Percentiles rank a stretch among this genome's conserved stretches.
phyloP scores from a whole-genome alignment of 2,113 vertebrate species.

The Cyrtonyx montezumae region DNA sequence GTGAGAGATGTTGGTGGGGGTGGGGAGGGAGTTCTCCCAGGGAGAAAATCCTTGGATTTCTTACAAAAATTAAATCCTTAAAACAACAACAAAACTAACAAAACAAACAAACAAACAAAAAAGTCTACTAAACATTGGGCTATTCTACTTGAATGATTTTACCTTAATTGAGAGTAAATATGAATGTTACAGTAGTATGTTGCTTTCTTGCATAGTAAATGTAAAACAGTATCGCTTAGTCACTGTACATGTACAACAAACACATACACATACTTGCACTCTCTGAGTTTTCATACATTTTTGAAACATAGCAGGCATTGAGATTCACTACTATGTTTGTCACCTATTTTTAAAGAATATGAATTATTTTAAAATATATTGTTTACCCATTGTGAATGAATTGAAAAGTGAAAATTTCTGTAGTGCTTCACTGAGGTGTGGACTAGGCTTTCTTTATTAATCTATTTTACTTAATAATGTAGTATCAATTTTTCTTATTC shows the following conservation, averaged over 20 bases:
- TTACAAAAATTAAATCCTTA: background rate
- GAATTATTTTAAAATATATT: background rate
- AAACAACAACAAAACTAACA: background rate
- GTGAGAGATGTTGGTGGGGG: background rate
- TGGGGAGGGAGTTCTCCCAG: background rate
- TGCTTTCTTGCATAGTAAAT: background rate
- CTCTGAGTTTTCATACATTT: background rate
- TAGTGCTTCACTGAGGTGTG: background rate
- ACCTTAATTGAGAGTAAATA: background rate
- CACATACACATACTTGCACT: background rate
- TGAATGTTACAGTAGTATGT: background rate
- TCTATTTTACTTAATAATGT: background rate
- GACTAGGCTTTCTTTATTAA: background rate
- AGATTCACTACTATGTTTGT: background rate
- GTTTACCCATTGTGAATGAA: background rate
- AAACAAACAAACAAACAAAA: too few species aligned
- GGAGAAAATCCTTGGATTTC: background rate
- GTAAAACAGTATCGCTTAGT: background rate
- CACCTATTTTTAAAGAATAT: background rate
- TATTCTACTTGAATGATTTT: background rate
- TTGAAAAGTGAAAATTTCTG: background rate
- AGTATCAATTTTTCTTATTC: rapidly evolving
- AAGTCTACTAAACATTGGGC: background rate
- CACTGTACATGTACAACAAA: background rate
- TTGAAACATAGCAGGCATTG: background rate